Base-by-base conservation (phyloP, 2,888 invertebrate genomes). In the Parnassius orleans region DNA sequence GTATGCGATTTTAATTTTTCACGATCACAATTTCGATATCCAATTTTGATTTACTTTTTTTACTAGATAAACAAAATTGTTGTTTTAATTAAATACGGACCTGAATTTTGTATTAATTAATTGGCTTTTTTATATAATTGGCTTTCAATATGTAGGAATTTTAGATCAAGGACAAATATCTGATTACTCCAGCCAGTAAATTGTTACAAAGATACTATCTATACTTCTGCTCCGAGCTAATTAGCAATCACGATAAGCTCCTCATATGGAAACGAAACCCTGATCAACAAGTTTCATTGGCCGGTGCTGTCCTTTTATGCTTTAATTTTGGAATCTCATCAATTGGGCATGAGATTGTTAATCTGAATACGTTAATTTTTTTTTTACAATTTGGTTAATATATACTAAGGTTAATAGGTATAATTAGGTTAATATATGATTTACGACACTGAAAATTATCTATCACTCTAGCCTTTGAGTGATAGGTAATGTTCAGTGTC, bases 191-290 rank as follows among this genome's bases (percentile, higher is more conserved):
- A 24, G 42, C 46, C 51, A 41, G 47, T 52, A 46, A 46, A 46
- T 54, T 58, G 54, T 59, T 51, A 41, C 54, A 19, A 51, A 43
- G 54, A 63, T 63, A 19, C 52, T 59, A 63, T 63, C 59, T 51
- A 9, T 50, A 59, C 41, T 55, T 42, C 52, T 52, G 55, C 43
- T 46, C 59, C 11, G 51, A 47, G 14, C 63, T 63, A 55, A 63
- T 63, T 59, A 59, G 59, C 55, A 59, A 63, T 55, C 52, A 19
- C 47, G 58, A 63, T 59, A 63, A 59, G 63, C 51, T 56, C 55
- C 63, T n/a, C 15, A 55, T 59, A 63, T 59, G 59, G 55, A 54
- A 52, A 59, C 53, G 55, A 55, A 52, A 47, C 53, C 48, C 46
- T n/a, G 51, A 55, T 63, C 62, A 63, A 59, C 24, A 44, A 41